Percentiles rank a stretch among this genome's conserved stretches.
Evolutionary conservation across 2,113 vertebrate genomes (phyloP).

Genomic region (Ictalurus punctatus): DNA sequence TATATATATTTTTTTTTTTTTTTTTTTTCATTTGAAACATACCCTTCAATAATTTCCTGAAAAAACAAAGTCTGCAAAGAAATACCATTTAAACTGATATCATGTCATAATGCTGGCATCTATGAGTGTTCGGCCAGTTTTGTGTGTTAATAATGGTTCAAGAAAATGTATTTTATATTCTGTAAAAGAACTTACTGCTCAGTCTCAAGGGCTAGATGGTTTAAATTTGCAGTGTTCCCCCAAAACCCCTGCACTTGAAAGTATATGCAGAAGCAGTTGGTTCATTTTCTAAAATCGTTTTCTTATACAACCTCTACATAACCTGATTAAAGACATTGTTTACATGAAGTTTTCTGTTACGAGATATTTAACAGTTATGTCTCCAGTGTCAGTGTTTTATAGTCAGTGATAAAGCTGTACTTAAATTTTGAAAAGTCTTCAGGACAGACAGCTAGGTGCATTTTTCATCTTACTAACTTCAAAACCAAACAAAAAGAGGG

Average conservation of each 20-base stretch:
- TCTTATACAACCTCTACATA: not conserved
- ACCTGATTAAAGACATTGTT: not conserved
- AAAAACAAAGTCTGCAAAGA: not conserved
- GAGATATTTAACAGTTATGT: not conserved
- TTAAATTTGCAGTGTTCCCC: not conserved
- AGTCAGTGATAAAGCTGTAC: not conserved
- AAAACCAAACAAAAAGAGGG: too few relatives aligned
- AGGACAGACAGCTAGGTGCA: not conserved
- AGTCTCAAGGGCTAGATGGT: not conserved
- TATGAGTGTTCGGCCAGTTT: not conserved
- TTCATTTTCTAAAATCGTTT: not conserved
- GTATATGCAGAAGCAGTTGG: not conserved
- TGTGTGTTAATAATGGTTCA: not conserved
- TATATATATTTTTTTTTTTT: too few relatives aligned
- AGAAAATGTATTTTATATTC: not conserved
- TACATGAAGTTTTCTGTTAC: not conserved
- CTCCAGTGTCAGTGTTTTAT: not conserved
- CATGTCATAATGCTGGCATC: not conserved
- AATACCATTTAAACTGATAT: not conserved
- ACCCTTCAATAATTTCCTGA: not conserved
- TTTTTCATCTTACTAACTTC: not conserved
- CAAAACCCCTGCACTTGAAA: not conserved
- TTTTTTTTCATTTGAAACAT: not conserved
- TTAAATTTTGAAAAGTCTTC: not conserved
- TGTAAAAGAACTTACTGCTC: not conserved